Evolutionary conservation across 2,797 vertebrate species (phyloP).

Genomic region (Chromobotia macracanthus): DNA sequence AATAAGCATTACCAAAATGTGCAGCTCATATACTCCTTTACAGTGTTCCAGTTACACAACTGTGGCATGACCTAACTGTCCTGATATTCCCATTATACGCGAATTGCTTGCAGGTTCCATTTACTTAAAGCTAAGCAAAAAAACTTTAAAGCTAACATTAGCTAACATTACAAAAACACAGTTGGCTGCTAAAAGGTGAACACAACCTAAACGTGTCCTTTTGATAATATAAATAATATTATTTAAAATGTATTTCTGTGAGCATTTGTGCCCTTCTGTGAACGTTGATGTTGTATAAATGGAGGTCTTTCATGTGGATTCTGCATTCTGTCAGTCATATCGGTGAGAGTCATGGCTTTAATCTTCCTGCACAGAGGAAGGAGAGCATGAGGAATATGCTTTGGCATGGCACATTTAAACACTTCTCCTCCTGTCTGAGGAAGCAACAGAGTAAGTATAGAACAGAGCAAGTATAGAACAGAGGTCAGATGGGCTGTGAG

Average conservation of each 20-base stretch:
- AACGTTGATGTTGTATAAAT: too few species aligned
- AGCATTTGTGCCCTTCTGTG: background rate
- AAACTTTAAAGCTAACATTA: constrained; percentile 28
- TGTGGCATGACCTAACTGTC: constrained; percentile 51
- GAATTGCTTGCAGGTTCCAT: constrained; percentile 54
- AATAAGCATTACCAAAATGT: background rate
- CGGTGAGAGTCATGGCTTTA: constrained; percentile 37
- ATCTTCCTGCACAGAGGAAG: background rate
- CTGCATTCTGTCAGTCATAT: constrained; percentile 20
- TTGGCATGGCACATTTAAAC: constrained; percentile 21
- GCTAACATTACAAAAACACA: background rate
- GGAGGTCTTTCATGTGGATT: background rate
- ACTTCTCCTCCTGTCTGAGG: constrained; percentile 14
- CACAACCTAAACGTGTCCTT: too few species aligned
- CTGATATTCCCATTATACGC: constrained; percentile 50
- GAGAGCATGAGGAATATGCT: background rate
- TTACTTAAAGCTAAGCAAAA: constrained; percentile 38
- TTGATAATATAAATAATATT: background rate
- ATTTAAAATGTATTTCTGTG: background rate
- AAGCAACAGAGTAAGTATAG: constrained; percentile 2
- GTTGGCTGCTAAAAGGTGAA: too few species aligned
- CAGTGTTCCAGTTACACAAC: constrained; percentile 42
- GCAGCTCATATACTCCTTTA: background rate
- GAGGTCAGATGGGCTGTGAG: background rate
- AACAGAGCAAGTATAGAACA: background rate